Base-by-base conservation (phyloP, 2,113 vertebrate genomes). In the Thamnaconus septentrionalis region DNA sequence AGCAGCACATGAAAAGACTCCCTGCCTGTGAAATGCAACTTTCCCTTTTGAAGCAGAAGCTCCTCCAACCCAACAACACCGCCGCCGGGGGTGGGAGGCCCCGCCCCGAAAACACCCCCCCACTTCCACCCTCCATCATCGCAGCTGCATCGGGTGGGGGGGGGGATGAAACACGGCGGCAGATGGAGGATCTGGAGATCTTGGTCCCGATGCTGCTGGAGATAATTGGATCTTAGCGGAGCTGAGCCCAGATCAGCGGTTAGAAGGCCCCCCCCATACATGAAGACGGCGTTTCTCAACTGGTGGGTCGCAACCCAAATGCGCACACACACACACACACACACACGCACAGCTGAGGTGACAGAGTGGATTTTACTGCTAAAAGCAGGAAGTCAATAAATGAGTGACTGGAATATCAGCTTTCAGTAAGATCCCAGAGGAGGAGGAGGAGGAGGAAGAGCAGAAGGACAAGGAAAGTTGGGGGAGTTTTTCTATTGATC, bases 221-320 rank as follows among this genome's bases (percentile, higher is more conserved):
- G 76, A 88, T 89, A 79, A 88, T 85, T 85, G 83, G 86, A 88
- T 85, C 18, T 31, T 31, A 31, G 18, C 18, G 18, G 18, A 62
- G 69, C 50, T 46, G 55, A 18, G 78, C 71, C 53, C 64, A 71
- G 54, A 59, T 64, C 50, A 47, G 57, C 46, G 50, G 5, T 31
- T 64, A 59, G 56, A 31, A 31, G 18, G 1, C 18, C 18, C 18
- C 2, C 18, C 18, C 18, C 18, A 1, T 31, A 31, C 18, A 31
- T 31, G 2, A 31, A 31, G 18, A 31, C 18, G 2, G 18, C 18
- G 18, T 31, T 31, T 31, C 1, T 31, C 18, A 31, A 31, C 18
- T 2, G 18, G 18, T 31, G 18, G 18, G 18, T 31, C 18, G 18
- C 18, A 31, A 31, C 2, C 18, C 18, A 31, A 31, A 31, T 31